These are phyloP conservation scores for Rhinopithecus roxellana DNA, from an alignment of 2,113 vertebrate species.

Conservation along the genomic window DNA sequence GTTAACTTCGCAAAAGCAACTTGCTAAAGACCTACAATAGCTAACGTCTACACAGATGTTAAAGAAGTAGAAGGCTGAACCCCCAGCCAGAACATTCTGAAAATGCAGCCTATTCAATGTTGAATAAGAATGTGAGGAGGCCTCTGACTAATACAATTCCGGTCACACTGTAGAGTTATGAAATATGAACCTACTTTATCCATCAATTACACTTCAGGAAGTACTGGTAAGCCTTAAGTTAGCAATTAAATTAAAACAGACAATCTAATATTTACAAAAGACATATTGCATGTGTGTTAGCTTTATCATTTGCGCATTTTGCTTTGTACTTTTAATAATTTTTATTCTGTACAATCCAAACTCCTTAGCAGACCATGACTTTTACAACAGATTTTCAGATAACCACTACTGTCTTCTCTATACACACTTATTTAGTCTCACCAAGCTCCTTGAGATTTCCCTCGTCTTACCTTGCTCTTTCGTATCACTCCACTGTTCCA, in stretches of 20 bases:
- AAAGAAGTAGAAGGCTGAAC: neutral
- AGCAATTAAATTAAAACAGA: neutral
- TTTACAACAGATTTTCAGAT: neutral
- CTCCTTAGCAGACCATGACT: neutral
- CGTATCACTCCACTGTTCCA: neutral
- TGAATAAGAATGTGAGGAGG: neutral
- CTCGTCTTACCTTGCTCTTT: neutral
- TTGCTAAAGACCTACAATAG: neutral
- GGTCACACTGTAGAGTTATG: neutral
- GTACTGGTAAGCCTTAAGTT: neutral
- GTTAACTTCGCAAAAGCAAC: neutral
- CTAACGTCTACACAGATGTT: neutral
- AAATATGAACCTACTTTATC: neutral
- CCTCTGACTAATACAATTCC: neutral
- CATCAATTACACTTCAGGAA: neutral
- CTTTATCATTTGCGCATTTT: neutral
- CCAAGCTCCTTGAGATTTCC: neutral
- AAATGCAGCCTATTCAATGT: neutral
- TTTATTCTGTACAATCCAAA: neutral
- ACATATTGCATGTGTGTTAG: neutral
- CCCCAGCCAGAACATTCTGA: neutral
- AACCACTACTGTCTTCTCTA: neutral
- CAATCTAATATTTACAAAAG: neutral
- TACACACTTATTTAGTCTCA: neutral
- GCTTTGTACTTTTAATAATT: neutral